Conservation (phyloP, 2,888 invertebrate genomes). For the Caenorhabditis sulstoni region DNA sequence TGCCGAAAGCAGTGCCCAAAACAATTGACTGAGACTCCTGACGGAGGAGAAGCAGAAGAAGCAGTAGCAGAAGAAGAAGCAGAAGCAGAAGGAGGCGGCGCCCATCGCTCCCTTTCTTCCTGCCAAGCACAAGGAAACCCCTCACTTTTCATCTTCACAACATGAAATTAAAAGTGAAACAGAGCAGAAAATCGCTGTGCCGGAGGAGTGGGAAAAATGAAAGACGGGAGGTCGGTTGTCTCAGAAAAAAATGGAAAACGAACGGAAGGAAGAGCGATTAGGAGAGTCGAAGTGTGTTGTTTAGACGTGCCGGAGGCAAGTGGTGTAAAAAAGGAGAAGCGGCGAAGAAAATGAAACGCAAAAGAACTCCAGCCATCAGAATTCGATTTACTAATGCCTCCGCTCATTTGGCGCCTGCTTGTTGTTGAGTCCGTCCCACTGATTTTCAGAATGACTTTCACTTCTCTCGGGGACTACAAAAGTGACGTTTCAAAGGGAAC, state of each 20-base stretch:
- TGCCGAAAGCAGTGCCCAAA: conserved; percentile 48
- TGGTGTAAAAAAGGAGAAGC: conserved; percentile 46
- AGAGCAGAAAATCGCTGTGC: conserved; percentile 43
- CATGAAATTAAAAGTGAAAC: conserved; percentile 61
- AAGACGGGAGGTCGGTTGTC: not conserved
- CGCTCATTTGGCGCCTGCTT: conserved; percentile 42
- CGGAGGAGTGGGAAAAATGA: conserved; percentile 3
- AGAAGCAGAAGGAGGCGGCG: conserved; percentile 40
- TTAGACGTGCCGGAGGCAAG: conserved; percentile 33
- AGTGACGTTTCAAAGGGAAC: not conserved
- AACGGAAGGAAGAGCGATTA: conserved; percentile 29
- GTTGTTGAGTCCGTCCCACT: conserved; percentile 31
- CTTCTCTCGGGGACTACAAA: not conserved
- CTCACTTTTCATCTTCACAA: conserved; percentile 58
- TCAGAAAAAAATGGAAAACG: conserved; percentile 23
- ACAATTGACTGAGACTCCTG: conserved; percentile 59
- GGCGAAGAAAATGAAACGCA: conserved; percentile 42
- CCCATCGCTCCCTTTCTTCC: conserved; percentile 49
- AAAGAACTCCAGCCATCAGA: conserved; percentile 55
- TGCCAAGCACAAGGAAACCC: conserved; percentile 50
- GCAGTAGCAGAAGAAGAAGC: no score
- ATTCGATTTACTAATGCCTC: conserved; percentile 56
- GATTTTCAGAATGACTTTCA: not conserved
- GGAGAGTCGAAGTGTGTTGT: conserved; percentile 32
- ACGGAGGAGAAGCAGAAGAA: conserved; percentile 5